Conservation (phyloP, 1,140 invertebrate species). For the Pseudomyrmex gracilis region DNA sequence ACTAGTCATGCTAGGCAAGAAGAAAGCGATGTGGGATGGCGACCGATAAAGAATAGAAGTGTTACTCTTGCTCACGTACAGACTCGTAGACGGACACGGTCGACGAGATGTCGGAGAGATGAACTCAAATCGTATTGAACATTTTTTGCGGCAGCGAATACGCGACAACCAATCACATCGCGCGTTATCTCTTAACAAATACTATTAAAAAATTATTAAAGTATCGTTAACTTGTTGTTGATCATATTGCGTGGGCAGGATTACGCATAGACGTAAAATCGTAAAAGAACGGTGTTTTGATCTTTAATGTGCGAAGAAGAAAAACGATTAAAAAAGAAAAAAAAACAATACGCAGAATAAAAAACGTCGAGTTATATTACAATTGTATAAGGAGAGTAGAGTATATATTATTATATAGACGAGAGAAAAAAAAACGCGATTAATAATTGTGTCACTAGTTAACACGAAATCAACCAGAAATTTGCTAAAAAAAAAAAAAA, state of each 20-base stretch:
- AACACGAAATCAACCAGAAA: conserved; percentile 36
- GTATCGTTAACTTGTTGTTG: conserved; percentile 80
- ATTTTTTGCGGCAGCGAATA: conserved; percentile 76
- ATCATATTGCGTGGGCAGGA: conserved; percentile 78
- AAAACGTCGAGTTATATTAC: conserved; percentile 35
- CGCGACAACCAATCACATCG: conserved; percentile 84
- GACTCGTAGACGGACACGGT: conserved; percentile 63
- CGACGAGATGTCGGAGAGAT: conserved; percentile 42
- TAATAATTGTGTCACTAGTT: conserved; percentile 50
- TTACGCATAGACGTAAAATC: conserved; percentile 73
- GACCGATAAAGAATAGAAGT: conserved; percentile 48
- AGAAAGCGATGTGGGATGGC: conserved; percentile 37
- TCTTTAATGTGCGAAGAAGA: conserved; percentile 66
- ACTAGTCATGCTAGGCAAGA: conserved; percentile 27
- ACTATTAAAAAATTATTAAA: conserved; percentile 75
- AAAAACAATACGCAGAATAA: background rate
- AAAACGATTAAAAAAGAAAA: conserved; percentile 34
- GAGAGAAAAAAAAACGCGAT: conserved; percentile 38
- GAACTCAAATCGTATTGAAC: conserved; percentile 64
- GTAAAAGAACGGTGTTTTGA: conserved; percentile 72
- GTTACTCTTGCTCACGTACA: conserved; percentile 73
- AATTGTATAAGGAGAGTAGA: conserved; percentile 20
- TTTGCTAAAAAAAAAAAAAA: conserved; percentile 27
- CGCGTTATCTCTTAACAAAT: conserved; percentile 82
- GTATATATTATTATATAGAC: conserved; percentile 16